Conservation (phyloP, 2,797 vertebrate genomes). For the Neosilurus hyrtlii region DNA sequence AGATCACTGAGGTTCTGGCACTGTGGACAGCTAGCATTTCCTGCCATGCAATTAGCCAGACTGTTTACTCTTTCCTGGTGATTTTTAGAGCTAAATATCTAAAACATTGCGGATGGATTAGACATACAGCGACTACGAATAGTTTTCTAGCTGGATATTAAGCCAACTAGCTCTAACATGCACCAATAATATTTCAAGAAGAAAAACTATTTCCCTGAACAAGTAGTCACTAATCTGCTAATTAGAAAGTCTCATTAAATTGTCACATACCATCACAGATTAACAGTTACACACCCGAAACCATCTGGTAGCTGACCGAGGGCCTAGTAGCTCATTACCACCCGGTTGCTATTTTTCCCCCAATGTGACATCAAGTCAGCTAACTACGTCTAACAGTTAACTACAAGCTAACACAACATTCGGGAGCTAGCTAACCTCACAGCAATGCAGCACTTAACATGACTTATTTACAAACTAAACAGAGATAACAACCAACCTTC, state of each 20-base stretch:
- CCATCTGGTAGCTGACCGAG: background rate
- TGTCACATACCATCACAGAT: constrained; percentile 1
- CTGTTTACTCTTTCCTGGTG: too few relatives aligned
- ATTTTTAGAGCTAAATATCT: background rate
- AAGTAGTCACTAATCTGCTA: background rate
- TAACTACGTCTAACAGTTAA: background rate
- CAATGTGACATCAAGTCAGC: too few relatives aligned
- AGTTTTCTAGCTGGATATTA: background rate
- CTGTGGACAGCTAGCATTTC: background rate
- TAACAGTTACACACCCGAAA: background rate
- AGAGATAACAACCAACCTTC: background rate
- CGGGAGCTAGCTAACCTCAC: background rate
- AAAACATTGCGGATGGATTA: background rate
- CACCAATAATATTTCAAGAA: background rate
- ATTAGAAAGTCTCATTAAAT: background rate
- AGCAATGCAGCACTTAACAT: background rate
- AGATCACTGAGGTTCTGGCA: background rate
- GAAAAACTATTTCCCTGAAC: background rate
- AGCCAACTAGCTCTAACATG: background rate
- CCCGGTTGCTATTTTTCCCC: too few relatives aligned
- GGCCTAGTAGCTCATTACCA: background rate
- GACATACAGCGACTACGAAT: background rate
- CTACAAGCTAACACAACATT: background rate
- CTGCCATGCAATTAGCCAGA: too few relatives aligned
- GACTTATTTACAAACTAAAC: background rate